Conservation (phyloP, 2,113 vertebrate genomes). For the Todiramphus saurophagus region DNA sequence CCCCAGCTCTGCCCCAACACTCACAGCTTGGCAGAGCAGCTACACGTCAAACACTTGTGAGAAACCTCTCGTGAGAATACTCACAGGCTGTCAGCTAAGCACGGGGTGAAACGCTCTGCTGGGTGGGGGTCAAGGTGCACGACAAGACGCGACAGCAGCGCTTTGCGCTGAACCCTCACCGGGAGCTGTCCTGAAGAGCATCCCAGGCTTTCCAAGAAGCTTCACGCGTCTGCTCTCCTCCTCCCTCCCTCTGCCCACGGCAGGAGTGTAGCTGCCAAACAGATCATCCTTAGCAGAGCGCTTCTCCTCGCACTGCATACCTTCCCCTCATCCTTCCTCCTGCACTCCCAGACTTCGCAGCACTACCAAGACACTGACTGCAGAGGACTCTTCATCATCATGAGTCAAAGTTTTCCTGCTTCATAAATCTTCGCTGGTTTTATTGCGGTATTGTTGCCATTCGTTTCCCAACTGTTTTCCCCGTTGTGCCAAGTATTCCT, state of each 20-base stretch:
- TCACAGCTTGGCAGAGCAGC: neutral
- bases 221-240: neutral
- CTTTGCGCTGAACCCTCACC: neutral
- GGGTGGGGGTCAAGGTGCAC: neutral
- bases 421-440: conserved; percentile 21
- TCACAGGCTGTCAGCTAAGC: neutral
- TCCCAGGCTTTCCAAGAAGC: neutral
- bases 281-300: neutral
- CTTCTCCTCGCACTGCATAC: neutral
- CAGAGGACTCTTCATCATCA: neutral
- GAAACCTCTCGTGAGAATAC: neutral
- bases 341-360: neutral
- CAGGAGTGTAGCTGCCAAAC: neutral
- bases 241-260: neutral
- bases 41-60: neutral
- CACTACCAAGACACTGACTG: neutral
- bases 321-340: neutral
- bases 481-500: conserved; percentile 45
- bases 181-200: neutral
- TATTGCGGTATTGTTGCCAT: neutral
- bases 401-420: neutral
- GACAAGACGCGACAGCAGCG: rapidly evolving
- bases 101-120: rapidly evolving
- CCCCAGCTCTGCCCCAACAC: neutral
- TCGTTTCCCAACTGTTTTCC: conserved; percentile 30